Base-by-base conservation (phyloP, 2,113 vertebrate species). In the Colius striatus region DNA sequence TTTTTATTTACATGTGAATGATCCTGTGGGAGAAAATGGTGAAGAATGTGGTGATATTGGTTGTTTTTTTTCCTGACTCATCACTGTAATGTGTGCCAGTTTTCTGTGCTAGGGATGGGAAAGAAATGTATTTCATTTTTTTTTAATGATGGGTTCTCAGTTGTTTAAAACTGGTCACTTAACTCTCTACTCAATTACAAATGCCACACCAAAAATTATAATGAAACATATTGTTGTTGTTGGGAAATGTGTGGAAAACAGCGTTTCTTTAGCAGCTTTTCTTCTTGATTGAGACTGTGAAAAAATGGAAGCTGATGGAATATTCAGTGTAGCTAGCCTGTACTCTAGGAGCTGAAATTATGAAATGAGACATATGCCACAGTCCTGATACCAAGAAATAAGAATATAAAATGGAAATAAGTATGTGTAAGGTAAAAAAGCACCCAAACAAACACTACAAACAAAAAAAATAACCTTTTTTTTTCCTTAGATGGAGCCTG, bases 401-500 rank as follows among this genome's bases (percentile, higher is more conserved):
- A 55, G 45, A 76, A 43, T 70, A 54, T 51, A 41, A 51, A 48
- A 34, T 83, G 22, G 15, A 86, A 66, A 14, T 89, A 71, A 34
- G 10, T 48, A 6, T 60, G 47, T 10, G 6, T 58, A 77, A 74
- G 16, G 43, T 72, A 73, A 68, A 87, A 80, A 65, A 34, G 5
- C 0, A 41, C 8, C 29, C 29, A 32, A 5, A 2, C 43, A 4
- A 90, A 62, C 62, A 54, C 60, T 73, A n/a, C 16, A 53, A 92
- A 45, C n/a, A 43, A 70, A 76, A 20, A 80, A 68, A 2, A 32
- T 21, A 8, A 8, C 43, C 50, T 47, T 45, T 27, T 92, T 63
- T 79, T 27, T 50, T 12, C 5, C 84, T 76, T 92, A 98, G 98
- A 97, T 84, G 94, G 89, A 95, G 96, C 88, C 71, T 98, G 94